These are phyloP conservation scores for Edolisoma coerulescens DNA, from an alignment of 2,113 vertebrate species.

Conservation along the genomic window DNA sequence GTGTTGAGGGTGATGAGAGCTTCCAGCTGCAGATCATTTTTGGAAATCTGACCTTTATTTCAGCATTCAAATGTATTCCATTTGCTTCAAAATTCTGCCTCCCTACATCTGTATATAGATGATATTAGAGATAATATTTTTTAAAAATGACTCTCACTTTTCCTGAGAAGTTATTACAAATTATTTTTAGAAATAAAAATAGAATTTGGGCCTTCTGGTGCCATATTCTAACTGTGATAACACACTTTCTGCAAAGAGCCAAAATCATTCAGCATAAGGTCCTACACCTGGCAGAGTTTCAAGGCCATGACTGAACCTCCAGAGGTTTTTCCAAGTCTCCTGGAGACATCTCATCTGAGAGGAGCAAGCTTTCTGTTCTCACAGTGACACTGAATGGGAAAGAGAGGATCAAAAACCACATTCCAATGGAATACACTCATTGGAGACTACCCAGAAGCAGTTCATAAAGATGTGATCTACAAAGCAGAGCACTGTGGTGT, in stretches of 20 bases:
- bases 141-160: neutral
- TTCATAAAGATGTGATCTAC: neutral
- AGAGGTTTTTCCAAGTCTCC: neutral
- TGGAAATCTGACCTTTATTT: conserved; percentile 37
- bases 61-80: neutral
- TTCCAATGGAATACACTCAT: neutral
- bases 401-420: neutral
- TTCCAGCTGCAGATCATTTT: conserved; percentile 27
- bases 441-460: neutral
- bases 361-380: neutral
- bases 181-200: neutral
- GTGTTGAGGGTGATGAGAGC: neutral
- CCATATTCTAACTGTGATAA: neutral
- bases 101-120: neutral
- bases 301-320: neutral
- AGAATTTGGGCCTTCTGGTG: neutral
- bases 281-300: neutral
- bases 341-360: neutral
- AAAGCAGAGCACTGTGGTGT: neutral
- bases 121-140: neutral
- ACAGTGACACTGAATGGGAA: neutral
- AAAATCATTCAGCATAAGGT: neutral
- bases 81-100: neutral
- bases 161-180: neutral
- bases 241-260: neutral